phyloP scores from a whole-genome alignment of 2,888 invertebrate species.

The Bhutanitis thaidina region DNA sequence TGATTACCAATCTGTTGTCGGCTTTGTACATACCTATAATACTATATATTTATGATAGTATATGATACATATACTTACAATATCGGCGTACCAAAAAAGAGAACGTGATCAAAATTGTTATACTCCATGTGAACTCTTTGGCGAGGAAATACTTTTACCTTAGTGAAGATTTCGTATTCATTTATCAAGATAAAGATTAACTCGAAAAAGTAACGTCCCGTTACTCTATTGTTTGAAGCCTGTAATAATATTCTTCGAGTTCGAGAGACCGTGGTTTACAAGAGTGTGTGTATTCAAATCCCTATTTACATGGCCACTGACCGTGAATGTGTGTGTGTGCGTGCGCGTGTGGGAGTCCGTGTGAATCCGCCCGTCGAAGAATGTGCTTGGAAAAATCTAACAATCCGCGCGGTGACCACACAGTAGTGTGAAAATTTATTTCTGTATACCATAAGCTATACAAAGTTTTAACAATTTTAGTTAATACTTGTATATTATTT shows the following conservation, averaged over 20 bases:
- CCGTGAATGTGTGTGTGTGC: constrained; percentile 61
- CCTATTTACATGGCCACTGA: constrained; percentile 72
- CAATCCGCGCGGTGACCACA: constrained; percentile 47
- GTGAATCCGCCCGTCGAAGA: constrained; percentile 65
- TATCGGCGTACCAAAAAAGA: too few species aligned
- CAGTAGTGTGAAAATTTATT: neutral
- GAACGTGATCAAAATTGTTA: neutral
- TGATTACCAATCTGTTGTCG: constrained; percentile 1
- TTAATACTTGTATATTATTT: too few species aligned
- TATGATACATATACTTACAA: too few species aligned
- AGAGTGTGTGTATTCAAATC: constrained; percentile 49
- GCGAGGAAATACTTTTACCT: constrained; percentile 14
- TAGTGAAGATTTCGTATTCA: constrained; percentile 21
- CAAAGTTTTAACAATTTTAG: too few species aligned
- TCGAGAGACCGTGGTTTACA: constrained; percentile 23
- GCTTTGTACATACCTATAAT: neutral
- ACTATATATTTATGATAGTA: too few species aligned
- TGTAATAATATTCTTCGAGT: constrained; percentile 30
- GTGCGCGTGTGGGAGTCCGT: constrained; percentile 52
- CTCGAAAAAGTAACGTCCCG: constrained; percentile 32
- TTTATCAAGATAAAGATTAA: constrained; percentile 24
- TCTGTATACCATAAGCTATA: too few species aligned
- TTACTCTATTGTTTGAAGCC: constrained; percentile 37
- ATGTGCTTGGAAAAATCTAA: constrained; percentile 63
- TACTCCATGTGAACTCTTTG: constrained; percentile 17